A percentile compares a stretch with the other conserved stretches of the same genome.
Evolutionary conservation across 2,113 vertebrate species (phyloP).

Genomic region (Paramisgurnus dabryanus): DNA sequence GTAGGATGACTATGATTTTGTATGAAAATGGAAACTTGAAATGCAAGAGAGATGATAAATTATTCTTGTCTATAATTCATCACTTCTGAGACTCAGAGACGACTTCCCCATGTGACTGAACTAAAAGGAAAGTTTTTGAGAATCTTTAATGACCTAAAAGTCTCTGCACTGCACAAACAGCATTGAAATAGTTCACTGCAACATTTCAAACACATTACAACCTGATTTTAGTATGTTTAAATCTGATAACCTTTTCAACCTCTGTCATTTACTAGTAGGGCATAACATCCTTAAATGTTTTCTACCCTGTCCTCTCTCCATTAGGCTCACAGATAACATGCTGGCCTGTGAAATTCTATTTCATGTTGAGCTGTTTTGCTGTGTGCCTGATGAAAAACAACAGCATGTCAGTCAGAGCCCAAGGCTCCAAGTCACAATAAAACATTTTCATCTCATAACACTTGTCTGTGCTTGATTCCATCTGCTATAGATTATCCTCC

Average conservation of each 20-base stretch:
- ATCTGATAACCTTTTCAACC: no score
- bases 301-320: background rate
- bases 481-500: no score
- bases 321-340: background rate
- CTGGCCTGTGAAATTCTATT: conserved; percentile 22
- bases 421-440: background rate
- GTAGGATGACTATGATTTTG: no score
- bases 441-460: conserved; percentile 24
- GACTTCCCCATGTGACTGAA: background rate
- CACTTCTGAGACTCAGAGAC: background rate
- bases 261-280: no score
- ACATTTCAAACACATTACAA: no score
- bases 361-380: background rate
- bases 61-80: background rate
- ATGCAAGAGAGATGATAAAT: background rate
- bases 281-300: no score
- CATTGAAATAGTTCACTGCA: no score
- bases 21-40: background rate
- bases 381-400: background rate
- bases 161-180: no score
- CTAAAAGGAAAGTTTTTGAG: background rate
- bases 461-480: background rate
- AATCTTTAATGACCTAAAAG: background rate
- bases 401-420: background rate
- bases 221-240: no score